Conservation (phyloP, 2,888 invertebrate species). For the Diabrotica balteata region DNA sequence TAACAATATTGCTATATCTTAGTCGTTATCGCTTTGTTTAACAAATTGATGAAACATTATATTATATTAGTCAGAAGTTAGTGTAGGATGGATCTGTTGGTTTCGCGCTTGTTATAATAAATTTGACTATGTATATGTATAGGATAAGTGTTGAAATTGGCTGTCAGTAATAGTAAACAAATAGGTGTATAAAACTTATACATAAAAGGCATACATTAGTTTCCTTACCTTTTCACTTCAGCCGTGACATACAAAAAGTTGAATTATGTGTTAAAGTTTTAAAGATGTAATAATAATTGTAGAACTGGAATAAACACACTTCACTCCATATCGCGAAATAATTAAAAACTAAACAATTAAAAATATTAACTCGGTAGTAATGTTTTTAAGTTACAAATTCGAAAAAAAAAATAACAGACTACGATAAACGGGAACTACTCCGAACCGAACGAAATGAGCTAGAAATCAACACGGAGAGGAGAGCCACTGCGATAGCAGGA, state of each 20-base stretch:
- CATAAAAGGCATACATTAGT: no score
- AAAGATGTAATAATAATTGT: not conserved
- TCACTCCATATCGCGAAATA: slow-evolving; percentile 7
- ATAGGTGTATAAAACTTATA: no score
- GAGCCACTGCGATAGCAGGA: not conserved
- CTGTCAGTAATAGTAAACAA: no score
- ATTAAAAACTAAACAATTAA: slow-evolving; percentile 8
- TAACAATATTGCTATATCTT: no score
- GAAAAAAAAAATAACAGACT: slow-evolving; percentile 13
- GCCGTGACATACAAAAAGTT: not conserved
- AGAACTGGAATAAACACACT: slow-evolving; percentile 1
- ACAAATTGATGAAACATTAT: no score
- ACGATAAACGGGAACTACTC: slow-evolving; percentile 15
- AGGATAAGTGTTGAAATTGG: no score
- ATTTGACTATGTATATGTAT: no score
- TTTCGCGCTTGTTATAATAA: no score
- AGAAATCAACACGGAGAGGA: slow-evolving; percentile 9
- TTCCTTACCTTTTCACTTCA: slow-evolving; percentile 12
- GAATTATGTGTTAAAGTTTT: not conserved
- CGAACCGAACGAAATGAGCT: slow-evolving; percentile 11
- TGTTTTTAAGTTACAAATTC: slow-evolving; percentile 1
- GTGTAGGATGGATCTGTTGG: no score
- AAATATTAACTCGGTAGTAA: not conserved
- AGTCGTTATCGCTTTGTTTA: no score
- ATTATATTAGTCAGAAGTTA: no score